Percentiles rank a stretch among this genome's conserved stretches.
Evolutionary conservation across 2,113 vertebrate genomes (phyloP).

Genomic region (Hippocampus zosterae): DNA sequence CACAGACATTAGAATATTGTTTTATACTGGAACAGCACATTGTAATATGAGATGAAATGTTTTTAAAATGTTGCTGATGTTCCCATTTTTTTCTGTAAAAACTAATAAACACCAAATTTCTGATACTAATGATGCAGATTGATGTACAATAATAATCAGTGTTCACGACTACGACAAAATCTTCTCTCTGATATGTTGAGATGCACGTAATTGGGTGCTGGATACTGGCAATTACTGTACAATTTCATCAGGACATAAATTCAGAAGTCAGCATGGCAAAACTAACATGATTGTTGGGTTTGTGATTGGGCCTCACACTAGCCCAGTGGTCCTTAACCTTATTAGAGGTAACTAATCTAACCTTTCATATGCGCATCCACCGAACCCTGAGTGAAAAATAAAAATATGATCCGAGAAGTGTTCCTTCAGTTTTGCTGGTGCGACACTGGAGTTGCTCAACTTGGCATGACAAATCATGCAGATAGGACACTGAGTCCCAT

Average conservation of each 20-base stretch:
- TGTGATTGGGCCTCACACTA: background rate
- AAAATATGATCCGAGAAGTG: too few species aligned
- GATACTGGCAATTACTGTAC: background rate
- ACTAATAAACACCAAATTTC: slow-evolving; percentile 44
- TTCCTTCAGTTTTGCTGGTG: too few species aligned
- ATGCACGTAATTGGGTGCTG: background rate
- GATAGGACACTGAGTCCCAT: too few species aligned
- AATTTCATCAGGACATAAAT: background rate
- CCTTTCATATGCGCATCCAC: too few species aligned
- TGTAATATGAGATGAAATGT: slow-evolving; percentile 35
- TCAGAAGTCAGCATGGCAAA: background rate
- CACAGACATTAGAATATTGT: slow-evolving; percentile 25
- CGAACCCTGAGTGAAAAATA: too few species aligned
- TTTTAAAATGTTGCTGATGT: slow-evolving; percentile 39
- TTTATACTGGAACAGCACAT: slow-evolving; percentile 19
- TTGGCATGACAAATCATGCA: too few species aligned
- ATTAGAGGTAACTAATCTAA: too few species aligned
- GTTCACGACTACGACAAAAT: slow-evolving; percentile 4
- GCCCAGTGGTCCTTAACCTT: too few species aligned
- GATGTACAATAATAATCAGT: slow-evolving; percentile 51
- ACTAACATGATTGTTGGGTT: background rate
- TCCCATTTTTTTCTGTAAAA: slow-evolving; percentile 43
- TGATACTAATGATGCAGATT: slow-evolving; percentile 37
- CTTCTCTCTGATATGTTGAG: background rate
- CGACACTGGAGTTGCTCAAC: too few species aligned